Conservation (phyloP, 2,797 vertebrate genomes). For the Cottoperca gobio region DNA sequence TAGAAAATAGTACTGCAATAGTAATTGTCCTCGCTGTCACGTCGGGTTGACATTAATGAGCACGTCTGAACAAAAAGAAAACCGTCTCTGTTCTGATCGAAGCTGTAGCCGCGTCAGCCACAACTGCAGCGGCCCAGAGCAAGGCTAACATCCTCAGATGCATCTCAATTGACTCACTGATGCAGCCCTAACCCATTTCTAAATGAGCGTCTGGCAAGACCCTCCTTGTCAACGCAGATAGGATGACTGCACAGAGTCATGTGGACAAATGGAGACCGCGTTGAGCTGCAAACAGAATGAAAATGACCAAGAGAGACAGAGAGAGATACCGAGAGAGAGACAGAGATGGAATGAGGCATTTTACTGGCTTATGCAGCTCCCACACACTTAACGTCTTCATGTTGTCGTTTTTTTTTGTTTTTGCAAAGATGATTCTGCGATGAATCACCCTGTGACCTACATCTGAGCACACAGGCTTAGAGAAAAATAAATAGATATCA, state of each 20-base stretch:
- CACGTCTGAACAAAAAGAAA: slow-evolving; percentile 36
- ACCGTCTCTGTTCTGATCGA: slow-evolving; percentile 45
- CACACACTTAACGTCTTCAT: slow-evolving; percentile 52
- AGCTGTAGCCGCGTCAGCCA: slow-evolving; percentile 46
- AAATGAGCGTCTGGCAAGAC: slow-evolving; percentile 71
- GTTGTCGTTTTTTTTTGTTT: slow-evolving; percentile 58
- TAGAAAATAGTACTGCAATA: slow-evolving; percentile 50
- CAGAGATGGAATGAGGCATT: slow-evolving; percentile 50
- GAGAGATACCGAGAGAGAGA: slow-evolving; percentile 41
- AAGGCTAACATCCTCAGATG: slow-evolving; percentile 59
- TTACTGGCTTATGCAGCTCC: slow-evolving; percentile 46
- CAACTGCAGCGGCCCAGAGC: slow-evolving; percentile 38
- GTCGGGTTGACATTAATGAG: slow-evolving; percentile 63
- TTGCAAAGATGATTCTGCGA: slow-evolving; percentile 53
- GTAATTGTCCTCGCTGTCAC: slow-evolving; percentile 59
- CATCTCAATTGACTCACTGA: slow-evolving; percentile 73
- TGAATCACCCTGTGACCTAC: slow-evolving; percentile 76
- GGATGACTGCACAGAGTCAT: slow-evolving; percentile 49
- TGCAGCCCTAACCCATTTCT: slow-evolving; percentile 67
- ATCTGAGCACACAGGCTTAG: slow-evolving; percentile 55
- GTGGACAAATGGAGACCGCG: slow-evolving; percentile 64
- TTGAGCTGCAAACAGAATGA: slow-evolving; percentile 71
- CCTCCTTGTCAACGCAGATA: slow-evolving; percentile 70
- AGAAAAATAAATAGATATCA: slow-evolving; percentile 67
- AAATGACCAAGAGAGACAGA: slow-evolving; percentile 72